A percentile compares a stretch with the other conserved stretches of the same genome.
Conservation (phyloP, 2,888 invertebrate species). For the Acanthosepion esculentum region DNA sequence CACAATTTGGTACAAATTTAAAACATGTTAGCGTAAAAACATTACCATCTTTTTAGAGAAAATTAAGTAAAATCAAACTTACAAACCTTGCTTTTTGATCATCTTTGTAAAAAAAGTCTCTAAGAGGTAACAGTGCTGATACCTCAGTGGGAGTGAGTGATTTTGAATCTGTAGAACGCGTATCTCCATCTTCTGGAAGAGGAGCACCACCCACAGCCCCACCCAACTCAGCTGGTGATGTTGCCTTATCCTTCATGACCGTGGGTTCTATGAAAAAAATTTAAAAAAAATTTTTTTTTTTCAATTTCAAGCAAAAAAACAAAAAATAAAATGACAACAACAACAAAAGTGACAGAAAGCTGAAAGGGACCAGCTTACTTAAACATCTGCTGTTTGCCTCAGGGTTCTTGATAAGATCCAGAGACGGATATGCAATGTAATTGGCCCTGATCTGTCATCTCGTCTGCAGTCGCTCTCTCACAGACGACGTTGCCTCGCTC, state of each 20-base stretch:
- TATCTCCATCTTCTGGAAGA: conserved; percentile 54
- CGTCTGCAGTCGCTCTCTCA: too few species aligned
- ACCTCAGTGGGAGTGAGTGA: conserved; percentile 70
- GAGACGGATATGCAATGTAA: too few species aligned
- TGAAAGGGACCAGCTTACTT: too few species aligned
- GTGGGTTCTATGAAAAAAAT: not conserved
- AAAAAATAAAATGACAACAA: not conserved
- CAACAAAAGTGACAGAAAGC: not conserved
- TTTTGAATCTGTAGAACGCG: conserved; percentile 66
- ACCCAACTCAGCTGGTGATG: conserved; percentile 46
- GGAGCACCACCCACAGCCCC: conserved; percentile 49
- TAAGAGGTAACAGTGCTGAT: conserved; percentile 67
- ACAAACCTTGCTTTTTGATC: conserved; percentile 41
- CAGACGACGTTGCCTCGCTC: too few species aligned
- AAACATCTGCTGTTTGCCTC: too few species aligned
- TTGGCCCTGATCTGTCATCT: too few species aligned
- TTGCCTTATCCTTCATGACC: conserved; percentile 44
- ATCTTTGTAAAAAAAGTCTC: conserved; percentile 43
- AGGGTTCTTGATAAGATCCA: too few species aligned
- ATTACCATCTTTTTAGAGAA: too few species aligned
- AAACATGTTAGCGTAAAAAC: too few species aligned
- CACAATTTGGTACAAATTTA: too few species aligned
- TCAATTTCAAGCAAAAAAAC: not conserved
- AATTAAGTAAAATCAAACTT: too few species aligned
- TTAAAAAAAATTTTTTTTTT: not conserved